phyloP scores from a whole-genome alignment of 2,888 invertebrate species.

The Phortica okadai region DNA sequence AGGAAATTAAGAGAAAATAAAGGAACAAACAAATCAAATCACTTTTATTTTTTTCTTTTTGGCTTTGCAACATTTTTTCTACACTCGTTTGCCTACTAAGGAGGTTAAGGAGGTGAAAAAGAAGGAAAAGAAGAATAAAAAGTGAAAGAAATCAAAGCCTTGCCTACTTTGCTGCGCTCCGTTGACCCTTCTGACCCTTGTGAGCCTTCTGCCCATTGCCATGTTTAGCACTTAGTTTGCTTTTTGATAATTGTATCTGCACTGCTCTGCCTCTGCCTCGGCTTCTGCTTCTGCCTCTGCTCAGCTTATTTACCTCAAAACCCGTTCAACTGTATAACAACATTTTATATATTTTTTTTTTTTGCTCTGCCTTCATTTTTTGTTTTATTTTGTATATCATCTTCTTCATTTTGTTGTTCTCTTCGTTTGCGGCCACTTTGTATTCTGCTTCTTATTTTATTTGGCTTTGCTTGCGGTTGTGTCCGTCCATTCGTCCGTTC shows the following conservation, averaged over 20 bases:
- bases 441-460: no score
- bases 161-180: no score
- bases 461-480: no score
- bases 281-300: neutral
- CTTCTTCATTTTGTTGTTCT: neutral
- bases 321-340: conserved; percentile 11
- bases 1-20: neutral
- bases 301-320: conserved; percentile 16
- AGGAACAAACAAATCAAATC: no score
- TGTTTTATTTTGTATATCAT: neutral
- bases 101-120: no score
- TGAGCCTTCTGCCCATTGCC: no score
- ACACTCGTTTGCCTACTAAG: no score
- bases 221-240: no score
- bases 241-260: no score
- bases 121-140: neutral
- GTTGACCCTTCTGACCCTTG: no score
- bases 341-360: neutral
- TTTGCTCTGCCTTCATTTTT: neutral
- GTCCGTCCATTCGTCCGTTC: no score
- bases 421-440: neutral
- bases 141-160: neutral
- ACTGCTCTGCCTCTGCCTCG: neutral
- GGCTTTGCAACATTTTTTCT: conserved; percentile 4
- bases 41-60: no score